Base-by-base conservation (phyloP, 2,888 invertebrate species). In the Metallyticus violacea region DNA sequence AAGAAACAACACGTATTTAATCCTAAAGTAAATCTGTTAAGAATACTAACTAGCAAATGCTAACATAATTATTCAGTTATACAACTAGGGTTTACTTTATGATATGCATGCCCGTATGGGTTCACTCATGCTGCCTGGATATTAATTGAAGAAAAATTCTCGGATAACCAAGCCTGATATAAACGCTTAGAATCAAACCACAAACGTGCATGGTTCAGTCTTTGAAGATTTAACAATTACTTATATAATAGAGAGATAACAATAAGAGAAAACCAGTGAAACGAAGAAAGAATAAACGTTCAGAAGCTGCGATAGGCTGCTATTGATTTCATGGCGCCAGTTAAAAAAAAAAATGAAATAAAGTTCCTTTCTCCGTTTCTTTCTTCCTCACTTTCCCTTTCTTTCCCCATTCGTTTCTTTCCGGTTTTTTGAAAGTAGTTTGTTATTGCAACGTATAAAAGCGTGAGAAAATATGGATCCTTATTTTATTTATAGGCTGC, bases 241-340 rank as follows among this genome's bases (percentile, higher is more conserved):
- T n/a, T 62, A 22, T 62, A 62, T 62, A 62, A 6, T 15, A 62
- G 40, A 22, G 22, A 40, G 9, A 40, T 62, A 2, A 62, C 15
- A 40, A 62, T 62, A 62, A 15, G 40, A 62, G 40, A 62, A 15
- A 62, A 62, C 40, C 9, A 62, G 9, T 15, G 40, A 62, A 6
- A 15, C 9, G 22, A 62, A 6, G 40, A 62, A 22, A 6, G 40
- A 15, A 15, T n/a, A 62, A 62, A 62, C 40, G 4, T 62, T 62
- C 40, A 15, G 40, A 22, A 62, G 9, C 22, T 15, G 40, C 9
- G 40, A 62, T 62, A 62, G 40, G 40, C 40, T n/a, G 1, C 25
- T 81, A 81, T 81, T 81, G 40, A 81, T 81, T 40, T 81, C 29
- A 81, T 81, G 81, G 81, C 28, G 30, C n/a, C n/a, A 30, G 40